These are phyloP conservation scores for Tetrao urogallus DNA, from an alignment of 2,113 vertebrate species.

Conservation along the genomic window DNA sequence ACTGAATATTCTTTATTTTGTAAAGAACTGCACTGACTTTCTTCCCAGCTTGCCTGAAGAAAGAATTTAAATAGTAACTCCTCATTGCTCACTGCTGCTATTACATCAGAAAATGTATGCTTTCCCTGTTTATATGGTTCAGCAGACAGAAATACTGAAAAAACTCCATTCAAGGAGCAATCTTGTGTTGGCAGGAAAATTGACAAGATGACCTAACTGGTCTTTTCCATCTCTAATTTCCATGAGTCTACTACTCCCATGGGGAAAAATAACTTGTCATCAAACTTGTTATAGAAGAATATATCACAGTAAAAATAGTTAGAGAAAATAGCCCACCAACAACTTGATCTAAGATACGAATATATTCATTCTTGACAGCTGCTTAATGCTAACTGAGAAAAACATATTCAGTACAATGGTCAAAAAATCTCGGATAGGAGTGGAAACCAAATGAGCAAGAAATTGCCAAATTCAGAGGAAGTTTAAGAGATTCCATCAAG, in stretches of 20 bases:
- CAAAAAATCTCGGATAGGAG: neutral
- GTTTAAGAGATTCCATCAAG: neutral
- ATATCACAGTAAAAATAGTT: slow-evolving; percentile 46
- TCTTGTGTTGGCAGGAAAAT: slow-evolving; percentile 45
- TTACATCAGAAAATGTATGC: neutral
- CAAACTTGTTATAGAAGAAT: slow-evolving; percentile 38
- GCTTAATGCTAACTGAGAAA: slow-evolving; percentile 25
- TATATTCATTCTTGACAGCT: slow-evolving; percentile 24
- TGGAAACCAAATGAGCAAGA: neutral
- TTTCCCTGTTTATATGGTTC: neutral
- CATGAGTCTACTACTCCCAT: slow-evolving; percentile 11
- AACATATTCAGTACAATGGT: neutral
- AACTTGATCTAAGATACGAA: slow-evolving; percentile 28
- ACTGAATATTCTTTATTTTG: neutral
- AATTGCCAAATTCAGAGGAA: neutral
- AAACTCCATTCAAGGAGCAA: neutral
- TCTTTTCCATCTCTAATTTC: slow-evolving; percentile 54
- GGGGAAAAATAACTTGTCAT: slow-evolving; percentile 62
- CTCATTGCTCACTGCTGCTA: neutral
- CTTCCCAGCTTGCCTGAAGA: neutral
- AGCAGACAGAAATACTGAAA: neutral
- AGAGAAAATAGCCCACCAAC: slow-evolving; percentile 20
- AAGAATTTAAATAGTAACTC: neutral
- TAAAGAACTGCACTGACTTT: neutral
- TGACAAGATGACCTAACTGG: slow-evolving; percentile 51